A percentile compares a stretch with the other conserved stretches of the same genome.
Conservation (phyloP, 2,888 invertebrate species). For the Acleris laterana region DNA sequence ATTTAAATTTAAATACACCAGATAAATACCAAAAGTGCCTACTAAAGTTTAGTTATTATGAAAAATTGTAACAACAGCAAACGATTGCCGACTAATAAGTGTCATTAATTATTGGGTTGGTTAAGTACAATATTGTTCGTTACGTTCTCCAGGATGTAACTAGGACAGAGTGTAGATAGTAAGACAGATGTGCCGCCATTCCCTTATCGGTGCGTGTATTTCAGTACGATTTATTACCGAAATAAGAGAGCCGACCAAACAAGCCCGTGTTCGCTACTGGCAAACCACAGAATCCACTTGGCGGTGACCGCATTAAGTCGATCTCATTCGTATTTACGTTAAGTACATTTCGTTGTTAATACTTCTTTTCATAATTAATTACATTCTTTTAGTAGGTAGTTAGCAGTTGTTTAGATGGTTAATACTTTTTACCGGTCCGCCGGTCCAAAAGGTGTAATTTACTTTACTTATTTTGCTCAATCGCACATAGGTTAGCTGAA, state of each 20-base stretch:
- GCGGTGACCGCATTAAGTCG: background rate
- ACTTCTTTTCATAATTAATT: background rate
- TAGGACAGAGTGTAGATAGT: background rate
- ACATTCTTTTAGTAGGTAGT: too few relatives aligned
- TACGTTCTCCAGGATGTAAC: background rate
- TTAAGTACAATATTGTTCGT: background rate
- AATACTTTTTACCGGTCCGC: too few relatives aligned
- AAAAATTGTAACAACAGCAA: too few relatives aligned
- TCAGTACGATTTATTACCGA: conserved; percentile 9
- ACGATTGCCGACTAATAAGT: too few relatives aligned
- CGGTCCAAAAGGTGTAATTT: background rate
- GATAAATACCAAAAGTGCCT: too few relatives aligned
- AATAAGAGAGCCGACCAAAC: conserved; percentile 16
- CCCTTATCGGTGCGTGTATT: background rate
- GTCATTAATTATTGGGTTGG: too few relatives aligned
- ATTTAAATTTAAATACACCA: too few relatives aligned
- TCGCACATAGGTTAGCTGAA: too few relatives aligned
- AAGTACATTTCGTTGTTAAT: background rate
- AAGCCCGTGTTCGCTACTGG: conserved; percentile 1
- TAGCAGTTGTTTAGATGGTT: too few relatives aligned
- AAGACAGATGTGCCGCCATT: conserved; percentile 16
- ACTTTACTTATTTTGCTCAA: too few relatives aligned
- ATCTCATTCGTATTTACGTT: conserved; percentile 2
- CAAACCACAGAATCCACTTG: conserved; percentile 9
- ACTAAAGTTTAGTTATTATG: too few relatives aligned